Conservation (phyloP, 2,113 vertebrate genomes). For the Emberiza fucata region DNA sequence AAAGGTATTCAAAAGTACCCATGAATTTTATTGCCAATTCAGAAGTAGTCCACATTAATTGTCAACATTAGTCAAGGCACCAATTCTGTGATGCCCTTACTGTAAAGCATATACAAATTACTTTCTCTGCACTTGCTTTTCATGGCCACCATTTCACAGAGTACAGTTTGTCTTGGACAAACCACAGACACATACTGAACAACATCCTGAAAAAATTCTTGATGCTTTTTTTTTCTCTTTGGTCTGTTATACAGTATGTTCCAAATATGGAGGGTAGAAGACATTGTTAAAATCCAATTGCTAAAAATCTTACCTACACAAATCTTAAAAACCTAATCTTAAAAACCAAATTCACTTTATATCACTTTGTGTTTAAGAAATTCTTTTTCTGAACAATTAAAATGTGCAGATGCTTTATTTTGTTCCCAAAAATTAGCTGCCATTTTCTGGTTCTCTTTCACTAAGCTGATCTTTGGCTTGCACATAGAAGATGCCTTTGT, state of each 20-base stretch:
- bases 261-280: not conserved
- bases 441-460: not conserved
- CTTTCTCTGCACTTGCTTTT: not conserved
- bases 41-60: not conserved
- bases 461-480: not conserved
- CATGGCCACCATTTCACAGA: not conserved
- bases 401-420: not conserved
- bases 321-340: not conserved
- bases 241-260: not conserved
- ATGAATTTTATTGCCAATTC: not conserved
- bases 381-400: not conserved
- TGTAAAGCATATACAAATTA: not conserved
- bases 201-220: not conserved
- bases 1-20: not conserved
- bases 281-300: not conserved
- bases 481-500: not conserved
- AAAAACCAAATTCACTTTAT: not conserved
- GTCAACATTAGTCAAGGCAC: not conserved
- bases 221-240: not conserved
- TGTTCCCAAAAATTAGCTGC: not conserved
- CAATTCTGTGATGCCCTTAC: not conserved
- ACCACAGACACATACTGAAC: not conserved
- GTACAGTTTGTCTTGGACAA: not conserved
- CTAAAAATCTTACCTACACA: not conserved
- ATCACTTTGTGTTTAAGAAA: not conserved